These are phyloP conservation scores for Cotesia chilonis DNA, from an alignment of 1,140 invertebrate genomes.

Conservation along the genomic window DNA sequence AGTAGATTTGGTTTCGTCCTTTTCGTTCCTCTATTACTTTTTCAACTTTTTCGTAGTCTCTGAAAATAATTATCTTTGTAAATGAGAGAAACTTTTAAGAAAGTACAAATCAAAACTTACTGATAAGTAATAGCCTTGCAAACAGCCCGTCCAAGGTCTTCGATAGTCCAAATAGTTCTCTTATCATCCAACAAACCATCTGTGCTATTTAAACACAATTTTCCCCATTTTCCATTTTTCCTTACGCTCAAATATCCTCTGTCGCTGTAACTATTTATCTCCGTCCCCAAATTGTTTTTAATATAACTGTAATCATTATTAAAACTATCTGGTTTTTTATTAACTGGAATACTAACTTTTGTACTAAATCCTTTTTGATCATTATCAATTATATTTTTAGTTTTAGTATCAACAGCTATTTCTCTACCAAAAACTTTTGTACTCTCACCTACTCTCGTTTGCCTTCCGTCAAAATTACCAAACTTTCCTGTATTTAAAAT, in stretches of 20 bases:
- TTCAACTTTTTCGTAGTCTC: slow-evolving; percentile 68
- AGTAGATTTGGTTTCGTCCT: slow-evolving; percentile 61
- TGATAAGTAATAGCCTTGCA: slow-evolving; percentile 81
- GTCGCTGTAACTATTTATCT: slow-evolving; percentile 58
- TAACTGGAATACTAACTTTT: no score
- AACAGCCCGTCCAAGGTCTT: slow-evolving; percentile 78
- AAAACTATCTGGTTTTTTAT: slow-evolving; percentile 36
- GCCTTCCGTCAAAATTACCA: background rate
- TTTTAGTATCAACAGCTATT: slow-evolving; percentile 49
- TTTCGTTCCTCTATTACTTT: slow-evolving; percentile 59
- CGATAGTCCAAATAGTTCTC: slow-evolving; percentile 67
- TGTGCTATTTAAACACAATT: slow-evolving; percentile 69
- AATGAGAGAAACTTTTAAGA: slow-evolving; percentile 3
- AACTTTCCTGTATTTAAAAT: background rate
- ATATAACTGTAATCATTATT: slow-evolving; percentile 29
- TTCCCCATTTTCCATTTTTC: slow-evolving; percentile 81
- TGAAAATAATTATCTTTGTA: slow-evolving; percentile 42
- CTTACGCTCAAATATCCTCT: slow-evolving; percentile 76
- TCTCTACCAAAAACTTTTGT: slow-evolving; percentile 53
- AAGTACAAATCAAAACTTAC: slow-evolving; percentile 63
- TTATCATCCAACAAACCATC: slow-evolving; percentile 46
- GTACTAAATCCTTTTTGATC: slow-evolving; percentile 27
- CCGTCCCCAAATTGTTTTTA: slow-evolving; percentile 38
- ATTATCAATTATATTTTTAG: slow-evolving; percentile 43
- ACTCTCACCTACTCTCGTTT: background rate